Evolutionary conservation across 2,888 invertebrate species (phyloP).

Genomic region (Clitarchus hookeri): DNA sequence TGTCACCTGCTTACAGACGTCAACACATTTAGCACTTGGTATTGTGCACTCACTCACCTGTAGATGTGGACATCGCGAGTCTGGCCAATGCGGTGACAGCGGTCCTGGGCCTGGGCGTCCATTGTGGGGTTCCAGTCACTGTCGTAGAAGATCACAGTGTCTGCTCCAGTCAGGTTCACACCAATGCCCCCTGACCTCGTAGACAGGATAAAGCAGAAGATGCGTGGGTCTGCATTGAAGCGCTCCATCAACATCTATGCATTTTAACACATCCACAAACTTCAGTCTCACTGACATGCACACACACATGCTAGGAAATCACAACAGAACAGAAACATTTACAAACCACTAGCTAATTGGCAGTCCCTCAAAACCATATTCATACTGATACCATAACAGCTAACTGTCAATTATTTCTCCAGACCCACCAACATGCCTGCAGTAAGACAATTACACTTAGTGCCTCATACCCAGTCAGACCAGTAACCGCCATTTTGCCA

Average conservation of each 20-base stretch:
- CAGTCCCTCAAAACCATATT: too few species aligned
- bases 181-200: constrained; percentile 98
- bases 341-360: too few species aligned
- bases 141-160: constrained; percentile 99
- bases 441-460: too few species aligned
- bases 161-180: constrained; percentile 97
- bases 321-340: too few species aligned
- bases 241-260: constrained; percentile 86
- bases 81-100: constrained; percentile 99
- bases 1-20: too few species aligned
- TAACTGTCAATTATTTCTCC: too few species aligned
- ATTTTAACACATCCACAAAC: constrained; percentile 19
- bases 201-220: constrained; percentile 97
- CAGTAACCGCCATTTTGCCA: too few species aligned
- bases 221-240: constrained; percentile 92
- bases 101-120: constrained; percentile 97
- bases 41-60: constrained; percentile 54
- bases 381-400: too few species aligned
- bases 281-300: neutral
- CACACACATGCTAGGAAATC: too few species aligned
- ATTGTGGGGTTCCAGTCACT: constrained; percentile 99
- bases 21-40: too few species aligned
- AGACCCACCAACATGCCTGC: too few species aligned
- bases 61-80: constrained; percentile 99
- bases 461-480: too few species aligned